These are phyloP conservation scores for Cerceris ruficornis DNA, from an alignment of 2,888 invertebrate genomes.

Conservation along the genomic window DNA sequence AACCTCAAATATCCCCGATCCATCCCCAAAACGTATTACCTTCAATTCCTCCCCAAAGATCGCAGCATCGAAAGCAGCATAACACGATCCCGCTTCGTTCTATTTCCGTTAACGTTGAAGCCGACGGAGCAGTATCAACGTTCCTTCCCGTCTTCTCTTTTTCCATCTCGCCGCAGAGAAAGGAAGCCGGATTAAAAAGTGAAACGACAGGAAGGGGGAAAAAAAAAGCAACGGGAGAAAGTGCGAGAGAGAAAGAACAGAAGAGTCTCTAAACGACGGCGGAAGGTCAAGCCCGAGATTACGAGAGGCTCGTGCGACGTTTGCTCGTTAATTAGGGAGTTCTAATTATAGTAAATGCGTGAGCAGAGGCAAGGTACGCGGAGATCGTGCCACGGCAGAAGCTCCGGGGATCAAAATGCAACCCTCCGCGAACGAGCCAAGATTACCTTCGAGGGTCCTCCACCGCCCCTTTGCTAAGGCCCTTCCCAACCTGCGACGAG, in stretches of 20 bases:
- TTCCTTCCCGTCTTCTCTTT: conserved; percentile 21
- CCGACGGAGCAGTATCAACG: conserved; percentile 6
- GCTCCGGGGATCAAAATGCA: conserved; percentile 79
- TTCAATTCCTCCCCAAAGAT: too few species aligned
- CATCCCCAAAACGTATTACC: too few species aligned
- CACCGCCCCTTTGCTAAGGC: conserved; percentile 60
- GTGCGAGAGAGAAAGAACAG: conserved; percentile 17
- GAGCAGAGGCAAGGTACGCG: conserved; percentile 66
- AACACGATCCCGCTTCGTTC: conserved; percentile 3
- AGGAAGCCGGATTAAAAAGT: conserved; percentile 49
- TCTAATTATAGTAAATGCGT: conserved; percentile 77
- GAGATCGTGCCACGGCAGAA: conserved; percentile 78
- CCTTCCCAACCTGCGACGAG: conserved; percentile 63
- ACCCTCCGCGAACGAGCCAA: conserved; percentile 72
- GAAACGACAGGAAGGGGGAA: conserved; percentile 23
- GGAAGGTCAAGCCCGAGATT: conserved; percentile 70
- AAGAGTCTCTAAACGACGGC: conserved; percentile 52
- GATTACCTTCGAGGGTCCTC: conserved; percentile 78
- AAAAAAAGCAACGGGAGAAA: conserved; percentile 2
- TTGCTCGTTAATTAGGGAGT: conserved; percentile 75
- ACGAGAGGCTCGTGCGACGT: conserved; percentile 65
- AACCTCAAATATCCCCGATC: too few species aligned
- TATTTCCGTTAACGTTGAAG: conserved; percentile 29
- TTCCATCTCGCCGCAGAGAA: conserved; percentile 9
- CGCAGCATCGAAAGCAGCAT: too few species aligned